Base-by-base conservation (phyloP, 2,888 invertebrate species). In the Rhorus exstirpatorius region DNA sequence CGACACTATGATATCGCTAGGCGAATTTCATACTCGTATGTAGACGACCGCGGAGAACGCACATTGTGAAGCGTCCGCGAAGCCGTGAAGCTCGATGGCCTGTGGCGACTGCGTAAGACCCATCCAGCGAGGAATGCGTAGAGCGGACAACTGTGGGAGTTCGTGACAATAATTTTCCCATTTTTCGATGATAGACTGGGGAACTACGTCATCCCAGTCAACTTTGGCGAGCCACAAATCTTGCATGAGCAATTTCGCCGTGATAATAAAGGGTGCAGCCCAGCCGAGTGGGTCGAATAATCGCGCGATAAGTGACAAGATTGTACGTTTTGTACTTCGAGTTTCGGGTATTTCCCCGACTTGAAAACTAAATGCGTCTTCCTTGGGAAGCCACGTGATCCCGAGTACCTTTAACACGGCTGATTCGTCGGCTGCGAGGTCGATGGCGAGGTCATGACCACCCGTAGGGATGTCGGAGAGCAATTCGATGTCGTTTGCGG, bases 111-210 rank as follows among this genome's bases (percentile, higher is more conserved):
- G 4, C 14, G 44, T n/a, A n/a, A n/a, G n/a, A n/a, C n/a, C n/a
- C n/a, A 46, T 46, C 71, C 58, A 71, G 6, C 46, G 71, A 1
- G 71, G 71, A 19, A 71, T 71, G 4, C 19, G 19, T 12, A 60
- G 12, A 12, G 12, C 14, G 10, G 17, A 14, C 1, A 60, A 6
- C 1, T n/a, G 4, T 1, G 26, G 44, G 7, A 71, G 31, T 10
- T 60, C 44, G 6, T 12, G n/a, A 7, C 58, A 12, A 41, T 71
- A 46, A 8, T 26, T 2, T 14, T 60, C 31, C 46, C 60, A 60
- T 1, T 14, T 38, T 10, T 53, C 14, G 0, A 14, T 12, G n/a
- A 53, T 4, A 4, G 6, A 2, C 0, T 0, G 3, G 10, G 51
- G 72, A 0, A 58, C n/a, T 6, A 10, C 4, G 3, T 72, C 60